Evolutionary conservation across 2,113 vertebrate genomes (phyloP).

Genomic region (Sturnira hondurensis): DNA sequence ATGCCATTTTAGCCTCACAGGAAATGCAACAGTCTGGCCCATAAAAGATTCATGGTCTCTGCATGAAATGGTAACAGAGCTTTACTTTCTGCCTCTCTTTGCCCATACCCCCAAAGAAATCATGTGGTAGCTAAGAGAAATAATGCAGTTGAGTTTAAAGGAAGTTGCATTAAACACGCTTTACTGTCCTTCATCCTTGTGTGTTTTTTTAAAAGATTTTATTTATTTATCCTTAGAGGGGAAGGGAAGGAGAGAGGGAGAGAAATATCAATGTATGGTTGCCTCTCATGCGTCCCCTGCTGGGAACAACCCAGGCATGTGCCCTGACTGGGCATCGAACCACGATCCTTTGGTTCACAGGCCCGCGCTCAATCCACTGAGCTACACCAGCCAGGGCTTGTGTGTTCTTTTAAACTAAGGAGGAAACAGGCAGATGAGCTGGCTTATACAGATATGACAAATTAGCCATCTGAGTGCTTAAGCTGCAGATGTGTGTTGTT

Average conservation of each 20-base stretch:
- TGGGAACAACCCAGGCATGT: no score
- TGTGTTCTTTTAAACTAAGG: constrained; percentile 9
- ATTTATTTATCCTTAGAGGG: no score
- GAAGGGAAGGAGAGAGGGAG: no score
- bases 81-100: constrained; percentile 29
- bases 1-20: constrained; percentile 46
- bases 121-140: background rate
- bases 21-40: constrained; percentile 19
- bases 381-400: no score
- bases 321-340: no score
- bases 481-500: constrained; percentile 2
- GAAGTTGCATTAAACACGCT: constrained; percentile 18
- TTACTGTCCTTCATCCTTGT: constrained; percentile 20
- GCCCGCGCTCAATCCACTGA: no score
- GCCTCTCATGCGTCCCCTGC: no score
- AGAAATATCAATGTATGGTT: no score
- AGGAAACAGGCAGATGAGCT: background rate
- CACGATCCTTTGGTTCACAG: no score
- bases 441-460: background rate
- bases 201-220: constrained; percentile 30
- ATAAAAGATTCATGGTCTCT: background rate
- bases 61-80: constrained; percentile 24
- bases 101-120: background rate
- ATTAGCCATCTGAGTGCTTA: background rate
- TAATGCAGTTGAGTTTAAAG: background rate